Evolutionary conservation across 2,888 invertebrate species (phyloP), one percentile per base, ranked within the genome.

Genomic region (Drosophila subquinaria): DNA sequence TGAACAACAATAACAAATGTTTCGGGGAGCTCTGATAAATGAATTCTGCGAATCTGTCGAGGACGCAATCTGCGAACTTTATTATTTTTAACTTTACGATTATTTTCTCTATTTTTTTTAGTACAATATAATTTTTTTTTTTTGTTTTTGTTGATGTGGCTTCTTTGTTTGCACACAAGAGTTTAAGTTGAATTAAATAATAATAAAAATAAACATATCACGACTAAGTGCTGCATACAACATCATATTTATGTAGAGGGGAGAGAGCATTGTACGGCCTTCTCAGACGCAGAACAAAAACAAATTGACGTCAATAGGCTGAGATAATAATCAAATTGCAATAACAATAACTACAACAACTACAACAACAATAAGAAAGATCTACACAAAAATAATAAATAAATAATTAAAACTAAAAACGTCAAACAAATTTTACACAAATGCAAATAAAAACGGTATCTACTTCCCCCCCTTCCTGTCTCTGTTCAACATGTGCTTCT

Each of bases 41-140:
- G 76, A 89, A 69, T 84, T 84, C 84, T 64, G 67, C 89, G 89
- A 84, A 89, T 59, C 66, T 76, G 69, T 84, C 79, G 85, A 84
- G 88, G 83, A 71, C 79, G 56, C 82, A 76, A 78, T 78, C 72
- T 61, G 85, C 73, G 59, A 84, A 76, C 60, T 73, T 74, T 65
- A 40, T 57, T 42, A 47, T 40, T 52, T 48, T 57, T 36, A 82
- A 75, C 57, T 70, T 73, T 66, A 36, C 17, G 13, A 20, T 6
- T 55, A 42, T 30, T 47, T 62, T 75, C 2, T 51, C 36, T 30
- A 17, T 15, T 9, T 53, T 11, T 48, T 56, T 47, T 17, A 0
- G 33, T 17, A 57, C 27, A 45, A 23, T 17, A 36, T 33, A 27
- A 27, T 27, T 4, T 27, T 27, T 5, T 5, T 35, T 36, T 45